Evolutionary conservation across 2,113 vertebrate genomes (phyloP).

Genomic region (Bolborhynchus lineola): DNA sequence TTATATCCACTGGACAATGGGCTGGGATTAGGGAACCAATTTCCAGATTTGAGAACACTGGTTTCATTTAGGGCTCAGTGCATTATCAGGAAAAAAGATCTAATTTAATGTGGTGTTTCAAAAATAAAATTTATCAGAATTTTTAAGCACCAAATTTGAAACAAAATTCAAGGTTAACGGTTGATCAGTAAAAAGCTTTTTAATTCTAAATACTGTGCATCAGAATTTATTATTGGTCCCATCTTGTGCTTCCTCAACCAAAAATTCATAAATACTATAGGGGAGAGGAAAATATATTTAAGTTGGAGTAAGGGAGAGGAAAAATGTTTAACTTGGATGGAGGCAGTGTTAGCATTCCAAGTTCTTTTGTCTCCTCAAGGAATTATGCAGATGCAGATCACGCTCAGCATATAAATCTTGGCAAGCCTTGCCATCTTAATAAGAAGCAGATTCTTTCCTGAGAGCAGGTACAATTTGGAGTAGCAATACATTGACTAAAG

Average conservation of each 20-base stretch:
- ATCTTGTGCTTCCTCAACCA: not conserved
- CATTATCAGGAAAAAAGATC: not conserved
- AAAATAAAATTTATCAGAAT: not conserved
- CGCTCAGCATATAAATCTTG: not conserved
- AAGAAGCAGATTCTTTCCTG: not conserved
- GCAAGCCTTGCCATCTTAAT: not conserved
- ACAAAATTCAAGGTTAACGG: not conserved
- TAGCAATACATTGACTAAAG: not conserved
- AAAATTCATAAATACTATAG: not conserved
- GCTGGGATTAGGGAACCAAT: not conserved
- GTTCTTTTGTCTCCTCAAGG: not conserved
- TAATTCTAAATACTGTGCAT: not conserved
- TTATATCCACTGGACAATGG: not conserved
- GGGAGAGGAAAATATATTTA: not conserved
- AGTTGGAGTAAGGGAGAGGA: not conserved
- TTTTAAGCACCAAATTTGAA: not conserved
- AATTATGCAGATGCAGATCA: not conserved
- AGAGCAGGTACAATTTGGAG: not conserved
- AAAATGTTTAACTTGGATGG: not conserved
- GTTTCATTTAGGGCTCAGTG: not conserved
- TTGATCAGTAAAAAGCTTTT: not conserved
- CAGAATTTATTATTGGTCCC: not conserved
- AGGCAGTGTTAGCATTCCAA: not conserved
- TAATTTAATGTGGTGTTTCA: not conserved
- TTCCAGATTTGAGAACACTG: not conserved